Evolutionary conservation across 2,113 vertebrate genomes (phyloP), one percentile per base, ranked within the genome.

Genomic region (Cisticola juncidis): DNA sequence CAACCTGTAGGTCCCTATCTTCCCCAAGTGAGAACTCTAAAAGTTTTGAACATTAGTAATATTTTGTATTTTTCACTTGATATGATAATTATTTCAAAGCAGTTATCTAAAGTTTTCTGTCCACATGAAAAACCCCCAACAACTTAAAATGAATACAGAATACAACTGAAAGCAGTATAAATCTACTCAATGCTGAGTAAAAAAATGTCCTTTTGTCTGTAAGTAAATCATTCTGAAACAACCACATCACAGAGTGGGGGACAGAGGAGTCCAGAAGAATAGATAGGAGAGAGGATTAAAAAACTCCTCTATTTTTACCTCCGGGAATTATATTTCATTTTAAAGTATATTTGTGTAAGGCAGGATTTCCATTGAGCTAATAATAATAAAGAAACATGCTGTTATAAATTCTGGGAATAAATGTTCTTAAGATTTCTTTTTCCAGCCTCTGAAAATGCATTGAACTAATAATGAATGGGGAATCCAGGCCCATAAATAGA

Each of bases 31-130:
- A 82, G 47, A 88, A 73, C 31, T 78, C 47, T 2, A 28, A 36
- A 91, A 62, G 47, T 94, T 92, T 78, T 80, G 56, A 93, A 73
- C 28, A 78, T 73, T 1, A 70, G 42, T 80, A 33, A 83, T 83
- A 64, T 73, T 77, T 14, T 47, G 40, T 78, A 71, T 35, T 64
- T 96, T 83, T 82, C 1, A 14, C 56, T 94, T 92, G 85, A 86
- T 88, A 68, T 16, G 23, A 45, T 82, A 90, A 86, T 91, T 94
- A 81, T 92, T 92, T 95, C 96, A 93, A 95, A 93, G 79, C 13
- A 56, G 25, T 58, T 95, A 74, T 81, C 79, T 48, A 4, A 78
- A 78, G 40, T 93, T 94, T 94, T 73, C 60, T 76, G 26, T 81
- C 71, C 56, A 23, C 69, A 65, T 38, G 23, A 61, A 64, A 84